Conservation (phyloP, 2,113 vertebrate genomes). For the Pampusana beccarii region DNA sequence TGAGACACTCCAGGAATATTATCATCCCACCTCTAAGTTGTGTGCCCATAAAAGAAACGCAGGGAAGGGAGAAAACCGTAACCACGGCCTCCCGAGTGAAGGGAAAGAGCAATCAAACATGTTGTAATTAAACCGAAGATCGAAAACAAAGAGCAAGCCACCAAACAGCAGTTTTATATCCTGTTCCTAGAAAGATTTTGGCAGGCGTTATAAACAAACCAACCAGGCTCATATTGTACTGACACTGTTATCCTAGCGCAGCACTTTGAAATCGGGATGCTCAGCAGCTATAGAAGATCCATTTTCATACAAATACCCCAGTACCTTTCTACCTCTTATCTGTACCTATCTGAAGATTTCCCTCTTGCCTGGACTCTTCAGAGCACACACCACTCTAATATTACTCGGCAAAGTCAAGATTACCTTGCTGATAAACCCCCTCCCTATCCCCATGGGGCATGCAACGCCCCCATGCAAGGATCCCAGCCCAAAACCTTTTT, state of each 20-base stretch:
- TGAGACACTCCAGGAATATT: neutral
- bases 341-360: neutral
- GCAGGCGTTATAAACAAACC: conserved; percentile 32
- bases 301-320: fast-evolving
- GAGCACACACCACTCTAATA: neutral
- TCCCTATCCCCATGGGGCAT: neutral
- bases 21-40: neutral
- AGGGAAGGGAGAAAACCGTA: neutral
- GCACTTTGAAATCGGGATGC: neutral
- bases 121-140: conserved; percentile 14
- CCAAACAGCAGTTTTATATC: conserved; percentile 16
- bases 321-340: neutral
- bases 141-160: conserved; percentile 37
- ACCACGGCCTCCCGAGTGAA: neutral
- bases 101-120: conserved; percentile 38
- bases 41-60: fast-evolving
- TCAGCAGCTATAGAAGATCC: neutral
- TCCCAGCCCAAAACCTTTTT: neutral
- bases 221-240: neutral
- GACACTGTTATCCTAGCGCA: neutral
- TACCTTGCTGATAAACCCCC: neutral
- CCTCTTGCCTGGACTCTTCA: neutral
- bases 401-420: neutral
- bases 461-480: fast-evolving
- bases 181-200: conserved; percentile 62